These are phyloP conservation scores for Phrynocephalus vlangalii DNA, from an alignment of 2,797 vertebrate species.

Conservation along the genomic window DNA sequence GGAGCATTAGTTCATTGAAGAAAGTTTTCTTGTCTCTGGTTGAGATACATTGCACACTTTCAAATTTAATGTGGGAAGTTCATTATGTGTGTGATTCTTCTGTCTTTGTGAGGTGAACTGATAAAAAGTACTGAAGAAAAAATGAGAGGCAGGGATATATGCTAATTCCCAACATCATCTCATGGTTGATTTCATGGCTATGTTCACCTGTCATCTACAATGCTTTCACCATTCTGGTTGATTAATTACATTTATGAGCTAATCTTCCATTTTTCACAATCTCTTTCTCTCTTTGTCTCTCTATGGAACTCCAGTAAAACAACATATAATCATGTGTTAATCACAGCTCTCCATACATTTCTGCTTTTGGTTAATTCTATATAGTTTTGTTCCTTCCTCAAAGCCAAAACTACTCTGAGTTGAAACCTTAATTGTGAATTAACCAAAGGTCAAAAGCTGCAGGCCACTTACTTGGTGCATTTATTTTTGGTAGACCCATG, in stretches of 20 bases:
- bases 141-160: background rate
- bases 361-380: conserved; percentile 4
- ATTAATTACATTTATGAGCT: conserved; percentile 31
- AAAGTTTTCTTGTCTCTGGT: no score
- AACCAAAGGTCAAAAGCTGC: background rate
- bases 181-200: conserved; percentile 30
- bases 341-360: conserved; percentile 1
- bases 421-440: background rate
- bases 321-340: conserved; percentile 18
- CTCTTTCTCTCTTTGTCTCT: background rate
- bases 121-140: conserved; percentile 22
- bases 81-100: background rate
- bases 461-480: background rate
- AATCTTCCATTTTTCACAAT: conserved; percentile 27
- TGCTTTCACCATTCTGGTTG: conserved; percentile 16
- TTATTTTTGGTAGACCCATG: background rate
- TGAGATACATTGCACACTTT: background rate
- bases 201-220: conserved; percentile 21
- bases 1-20: background rate
- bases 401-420: background rate
- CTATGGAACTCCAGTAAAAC: conserved; percentile 11
- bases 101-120: conserved; percentile 2
- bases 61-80: background rate
- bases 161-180: conserved; percentile 27
- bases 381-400: background rate